Conservation (phyloP, 2,797 vertebrate species). For the Phylloscopus collybita region DNA sequence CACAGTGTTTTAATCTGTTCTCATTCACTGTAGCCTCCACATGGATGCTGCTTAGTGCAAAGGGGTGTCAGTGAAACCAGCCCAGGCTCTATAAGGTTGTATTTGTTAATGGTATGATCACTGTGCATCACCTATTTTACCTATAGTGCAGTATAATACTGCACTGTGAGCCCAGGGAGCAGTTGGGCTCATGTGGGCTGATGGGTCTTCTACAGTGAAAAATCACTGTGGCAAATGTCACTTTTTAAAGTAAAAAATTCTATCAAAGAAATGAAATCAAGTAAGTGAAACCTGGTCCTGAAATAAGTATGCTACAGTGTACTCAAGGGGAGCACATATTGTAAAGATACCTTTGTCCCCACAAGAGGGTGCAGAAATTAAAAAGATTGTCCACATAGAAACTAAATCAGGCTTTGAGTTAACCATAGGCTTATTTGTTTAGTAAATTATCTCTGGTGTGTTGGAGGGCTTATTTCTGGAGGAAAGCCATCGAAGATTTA, state of each 20-base stretch:
- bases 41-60: not conserved
- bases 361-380: not conserved
- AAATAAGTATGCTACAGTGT: rapidly evolving
- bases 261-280: not conserved
- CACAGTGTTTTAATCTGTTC: not conserved
- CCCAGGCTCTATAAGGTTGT: not conserved
- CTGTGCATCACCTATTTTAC: not conserved
- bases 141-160: not conserved
- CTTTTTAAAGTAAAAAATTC: not conserved
- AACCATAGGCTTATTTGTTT: not conserved
- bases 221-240: not conserved
- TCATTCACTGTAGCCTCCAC: not conserved
- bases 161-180: not conserved
- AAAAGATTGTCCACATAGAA: not conserved
- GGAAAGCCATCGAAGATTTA: not conserved
- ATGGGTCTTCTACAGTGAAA: not conserved
- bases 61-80: not conserved
- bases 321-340: not conserved
- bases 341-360: not conserved
- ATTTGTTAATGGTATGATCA: not conserved
- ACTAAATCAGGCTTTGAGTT: not conserved
- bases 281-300: not conserved
- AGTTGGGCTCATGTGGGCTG: not conserved
- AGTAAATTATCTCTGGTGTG: not conserved
- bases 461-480: not conserved